Base-by-base conservation (phyloP, 2,797 vertebrate genomes). In the Moxostoma hubbsi region DNA sequence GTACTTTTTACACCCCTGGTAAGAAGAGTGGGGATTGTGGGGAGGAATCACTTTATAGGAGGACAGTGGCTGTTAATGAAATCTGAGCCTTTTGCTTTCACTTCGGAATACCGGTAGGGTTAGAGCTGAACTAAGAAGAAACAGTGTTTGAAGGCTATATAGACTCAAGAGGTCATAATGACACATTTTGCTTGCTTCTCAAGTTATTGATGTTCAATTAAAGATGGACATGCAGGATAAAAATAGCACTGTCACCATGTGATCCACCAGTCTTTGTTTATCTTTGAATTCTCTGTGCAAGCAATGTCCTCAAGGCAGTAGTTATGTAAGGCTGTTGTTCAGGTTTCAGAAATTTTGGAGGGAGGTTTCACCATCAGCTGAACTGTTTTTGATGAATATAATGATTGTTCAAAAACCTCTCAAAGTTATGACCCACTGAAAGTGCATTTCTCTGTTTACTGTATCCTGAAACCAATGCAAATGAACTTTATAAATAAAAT, bases 391-490 rank as follows among this genome's bases (percentile, higher is more conserved):
- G 58, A 18, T 61, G 58, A 36, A 61, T 36, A 11, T 3, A 10
- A 10, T 15, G 6, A 66, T 66, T 13, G 51, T 54, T 54, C 13
- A 6, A 12, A 54, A 54, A 12, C 2, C 51, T 2, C 12, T 5
- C 51, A 53, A 4, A 13, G 51, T 54, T 54, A 12, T 13, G 6
- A 5, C 13, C 43, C 7, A 11, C 6, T 7, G 36, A 53, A 46
- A 2, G 5, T 54, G 13, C 6, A 6, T 8, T 6, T 3, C 12
- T 7, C 46, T 50, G 45, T 75, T 6, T 5, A 43, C 6, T 45
- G 49, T 43, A 16, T 59, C 54, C 47, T 5, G 4, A 61, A 57
- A 36, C 4, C 9, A n/a, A 75, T 75, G 73, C 73, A 75, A 75
- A 75, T 55, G 0, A 9, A 1, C 12, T 11, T 9, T 66, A 4